phyloP scores from a whole-genome alignment of 2,888 invertebrate genomes.

The Hyposoter didymator region DNA sequence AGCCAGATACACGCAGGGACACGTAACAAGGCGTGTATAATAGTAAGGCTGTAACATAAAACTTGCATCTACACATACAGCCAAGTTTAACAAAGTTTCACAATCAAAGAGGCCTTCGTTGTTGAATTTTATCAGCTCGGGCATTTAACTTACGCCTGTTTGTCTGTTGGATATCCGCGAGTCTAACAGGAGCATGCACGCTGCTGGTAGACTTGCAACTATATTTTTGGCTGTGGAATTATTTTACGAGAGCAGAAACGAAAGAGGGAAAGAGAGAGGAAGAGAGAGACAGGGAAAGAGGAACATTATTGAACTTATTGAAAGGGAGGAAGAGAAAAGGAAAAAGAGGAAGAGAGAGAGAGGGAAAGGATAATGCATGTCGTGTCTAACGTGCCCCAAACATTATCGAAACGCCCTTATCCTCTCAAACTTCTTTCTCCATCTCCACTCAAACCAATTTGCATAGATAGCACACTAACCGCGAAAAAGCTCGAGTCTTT shows the following conservation, averaged over 20 bases:
- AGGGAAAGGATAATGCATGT: constrained; percentile 40
- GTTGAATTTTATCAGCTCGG: neutral
- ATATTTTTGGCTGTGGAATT: constrained; percentile 39
- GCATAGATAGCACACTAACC: constrained; percentile 69
- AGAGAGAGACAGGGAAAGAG: neutral
- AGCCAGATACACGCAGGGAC: constrained; percentile 58
- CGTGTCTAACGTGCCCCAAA: constrained; percentile 54
- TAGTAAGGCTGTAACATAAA: constrained; percentile 34
- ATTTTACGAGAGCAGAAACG: neutral
- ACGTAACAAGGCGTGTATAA: constrained; percentile 34
- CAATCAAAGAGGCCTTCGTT: neutral
- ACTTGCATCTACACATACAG: constrained; percentile 29
- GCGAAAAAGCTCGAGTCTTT: constrained; percentile 63
- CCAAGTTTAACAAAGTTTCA: constrained; percentile 1
- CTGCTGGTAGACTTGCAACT: constrained; percentile 1
- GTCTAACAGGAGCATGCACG: too few species aligned
- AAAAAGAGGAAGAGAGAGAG: neutral
- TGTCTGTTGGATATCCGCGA: neutral
- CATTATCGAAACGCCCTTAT: constrained; percentile 36
- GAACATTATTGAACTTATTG: too few species aligned
- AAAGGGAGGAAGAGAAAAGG: neutral
- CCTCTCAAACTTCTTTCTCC: constrained; percentile 32
- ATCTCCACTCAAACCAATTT: constrained; percentile 63
- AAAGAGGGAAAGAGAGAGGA: neutral
- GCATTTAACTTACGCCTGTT: neutral